Conservation (phyloP, 2,113 vertebrate species). For the Carassius gibelio region DNA sequence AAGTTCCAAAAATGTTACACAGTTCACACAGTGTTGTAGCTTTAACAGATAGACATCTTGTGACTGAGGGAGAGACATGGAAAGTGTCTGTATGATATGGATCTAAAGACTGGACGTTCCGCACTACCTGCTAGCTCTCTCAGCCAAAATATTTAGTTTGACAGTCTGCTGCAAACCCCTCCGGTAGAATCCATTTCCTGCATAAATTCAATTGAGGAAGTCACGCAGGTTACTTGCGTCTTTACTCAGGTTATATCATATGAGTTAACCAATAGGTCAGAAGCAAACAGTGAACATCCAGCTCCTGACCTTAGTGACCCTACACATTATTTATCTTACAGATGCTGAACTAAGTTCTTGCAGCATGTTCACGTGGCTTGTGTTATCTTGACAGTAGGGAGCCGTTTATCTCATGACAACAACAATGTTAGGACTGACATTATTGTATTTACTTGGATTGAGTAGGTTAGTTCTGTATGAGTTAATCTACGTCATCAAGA, state of each 20-base stretch:
- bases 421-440: background rate
- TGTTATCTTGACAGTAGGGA: background rate
- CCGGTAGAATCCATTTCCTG: constrained; percentile 53
- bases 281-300: constrained; percentile 60
- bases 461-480: constrained; percentile 10
- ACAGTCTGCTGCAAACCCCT: constrained; percentile 55
- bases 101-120: constrained; percentile 54
- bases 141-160: constrained; percentile 65
- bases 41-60: constrained; percentile 4
- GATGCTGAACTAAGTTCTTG: constrained; percentile 1
- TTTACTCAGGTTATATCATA: constrained; percentile 40
- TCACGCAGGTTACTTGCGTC: constrained; percentile 56
- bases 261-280: constrained; percentile 31
- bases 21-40: background rate
- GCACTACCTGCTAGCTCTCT: constrained; percentile 48
- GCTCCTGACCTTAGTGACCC: constrained; percentile 50
- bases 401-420: background rate
- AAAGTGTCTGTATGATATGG: background rate
- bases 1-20: background rate
- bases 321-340: constrained; percentile 45
- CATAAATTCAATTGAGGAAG: constrained; percentile 55
- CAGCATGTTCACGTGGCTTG: background rate
- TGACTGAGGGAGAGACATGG: constrained; percentile 14
- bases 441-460: constrained; percentile 9
- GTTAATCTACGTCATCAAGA: constrained; percentile 13